A percentile compares a stretch with the other conserved stretches of the same genome.
phyloP scores from a whole-genome alignment of 2,113 vertebrate species.

The Hippocampus mohnikei region DNA sequence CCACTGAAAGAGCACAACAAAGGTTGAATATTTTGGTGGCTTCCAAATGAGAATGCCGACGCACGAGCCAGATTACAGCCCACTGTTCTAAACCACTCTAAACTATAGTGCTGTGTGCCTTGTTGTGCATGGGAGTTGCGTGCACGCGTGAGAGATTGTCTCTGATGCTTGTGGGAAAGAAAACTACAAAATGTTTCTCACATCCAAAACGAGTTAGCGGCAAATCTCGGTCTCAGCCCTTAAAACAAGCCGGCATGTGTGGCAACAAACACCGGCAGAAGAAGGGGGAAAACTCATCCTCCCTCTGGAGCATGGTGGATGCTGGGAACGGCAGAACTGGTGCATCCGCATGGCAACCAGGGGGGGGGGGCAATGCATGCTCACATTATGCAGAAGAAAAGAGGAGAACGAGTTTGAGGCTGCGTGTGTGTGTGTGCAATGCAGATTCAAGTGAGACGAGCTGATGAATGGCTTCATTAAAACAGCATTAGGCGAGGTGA shows the following conservation, averaged over 20 bases:
- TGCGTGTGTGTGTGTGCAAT: slow-evolving; percentile 17
- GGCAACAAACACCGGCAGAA: slow-evolving; percentile 21
- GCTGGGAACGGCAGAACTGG: slow-evolving; percentile 55
- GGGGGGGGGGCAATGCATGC: slow-evolving; percentile 39
- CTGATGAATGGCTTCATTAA: slow-evolving; percentile 79
- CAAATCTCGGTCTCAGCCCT: slow-evolving; percentile 38
- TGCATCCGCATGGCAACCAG: slow-evolving; percentile 51
- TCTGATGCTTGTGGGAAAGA: slow-evolving; percentile 33
- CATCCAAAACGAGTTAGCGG: slow-evolving; percentile 45
- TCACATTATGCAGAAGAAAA: slow-evolving; percentile 26
- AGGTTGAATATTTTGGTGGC: too few species aligned
- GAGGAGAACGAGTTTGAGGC: slow-evolving; percentile 20
- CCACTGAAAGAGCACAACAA: too few species aligned
- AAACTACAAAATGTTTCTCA: slow-evolving; percentile 24
- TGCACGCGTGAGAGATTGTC: not conserved
- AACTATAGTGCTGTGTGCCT: not conserved
- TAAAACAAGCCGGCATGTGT: slow-evolving; percentile 33
- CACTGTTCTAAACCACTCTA: not conserved
- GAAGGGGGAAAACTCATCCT: slow-evolving; percentile 9
- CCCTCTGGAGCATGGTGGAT: slow-evolving; percentile 38
- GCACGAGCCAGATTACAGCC: too few species aligned
- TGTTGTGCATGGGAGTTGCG: not conserved
- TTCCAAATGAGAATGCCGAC: too few species aligned
- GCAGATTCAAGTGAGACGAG: slow-evolving; percentile 51
- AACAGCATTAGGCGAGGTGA: slow-evolving; percentile 72